Evolutionary conservation across 2,797 vertebrate genomes (phyloP).

Genomic region (Gambusia yucatana): DNA sequence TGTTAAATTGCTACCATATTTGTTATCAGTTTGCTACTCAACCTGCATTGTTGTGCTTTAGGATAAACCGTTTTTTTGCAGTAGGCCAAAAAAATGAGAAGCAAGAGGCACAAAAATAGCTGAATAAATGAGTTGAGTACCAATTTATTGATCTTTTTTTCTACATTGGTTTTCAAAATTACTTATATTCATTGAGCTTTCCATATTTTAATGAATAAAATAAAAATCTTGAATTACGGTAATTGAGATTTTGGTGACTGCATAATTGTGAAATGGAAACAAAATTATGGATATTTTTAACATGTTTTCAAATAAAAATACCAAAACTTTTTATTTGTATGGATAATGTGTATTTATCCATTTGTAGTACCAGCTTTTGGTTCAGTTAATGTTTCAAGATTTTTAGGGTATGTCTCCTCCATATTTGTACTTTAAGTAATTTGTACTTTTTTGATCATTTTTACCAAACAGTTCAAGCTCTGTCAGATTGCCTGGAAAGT

Average conservation of each 20-base stretch:
- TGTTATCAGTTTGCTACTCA: conserved; percentile 37
- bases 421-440: no score
- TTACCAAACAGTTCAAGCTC: no score
- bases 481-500: background rate
- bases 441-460: no score
- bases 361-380: background rate
- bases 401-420: background rate
- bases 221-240: background rate
- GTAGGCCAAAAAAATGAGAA: conserved; percentile 29
- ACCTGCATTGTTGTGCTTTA: conserved; percentile 39
- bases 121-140: conserved; percentile 63
- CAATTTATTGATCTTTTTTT: conserved; percentile 53
- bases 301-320: background rate
- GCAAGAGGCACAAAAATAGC: conserved; percentile 28
- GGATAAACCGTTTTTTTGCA: conserved; percentile 10
- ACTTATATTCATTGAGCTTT: background rate
- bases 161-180: background rate
- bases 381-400: background rate
- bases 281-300: background rate
- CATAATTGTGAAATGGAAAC: background rate
- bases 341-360: background rate
- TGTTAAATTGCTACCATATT: conserved; percentile 47
- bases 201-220: background rate
- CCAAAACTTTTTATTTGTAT: background rate
- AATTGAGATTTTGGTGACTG: background rate